Evolutionary conservation across 2,797 vertebrate species (phyloP).

Genomic region (Masticophis lateralis): DNA sequence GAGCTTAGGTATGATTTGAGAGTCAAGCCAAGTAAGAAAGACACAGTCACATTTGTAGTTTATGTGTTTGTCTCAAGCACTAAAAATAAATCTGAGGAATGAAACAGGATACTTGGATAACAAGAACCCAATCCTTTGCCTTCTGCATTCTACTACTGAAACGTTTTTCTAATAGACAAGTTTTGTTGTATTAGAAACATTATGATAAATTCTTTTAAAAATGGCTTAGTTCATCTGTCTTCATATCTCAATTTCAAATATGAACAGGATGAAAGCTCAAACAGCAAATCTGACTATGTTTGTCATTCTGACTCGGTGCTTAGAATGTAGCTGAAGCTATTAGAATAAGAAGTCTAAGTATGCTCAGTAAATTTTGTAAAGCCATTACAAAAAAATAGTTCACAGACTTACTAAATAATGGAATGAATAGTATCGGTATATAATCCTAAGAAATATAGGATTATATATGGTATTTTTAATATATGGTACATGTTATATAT

Average conservation of each 20-base stretch:
- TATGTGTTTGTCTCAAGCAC: not conserved
- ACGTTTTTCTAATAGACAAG: not conserved
- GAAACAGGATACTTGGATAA: not conserved
- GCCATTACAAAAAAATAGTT: not conserved
- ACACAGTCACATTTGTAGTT: not conserved
- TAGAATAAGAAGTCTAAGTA: not conserved
- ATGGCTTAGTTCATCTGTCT: not conserved
- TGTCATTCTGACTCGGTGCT: not conserved
- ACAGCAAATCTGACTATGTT: not conserved
- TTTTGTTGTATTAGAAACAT: not conserved
- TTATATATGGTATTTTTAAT: not conserved
- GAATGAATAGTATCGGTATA: not conserved
- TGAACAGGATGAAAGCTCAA: not conserved
- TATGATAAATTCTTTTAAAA: not conserved
- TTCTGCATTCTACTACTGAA: not conserved
- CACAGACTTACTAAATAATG: not conserved
- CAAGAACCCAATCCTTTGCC: not conserved
- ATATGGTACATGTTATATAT: not conserved
- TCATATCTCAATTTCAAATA: not conserved
- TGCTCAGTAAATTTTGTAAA: not conserved
- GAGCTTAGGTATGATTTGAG: not conserved
- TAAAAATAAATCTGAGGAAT: not conserved
- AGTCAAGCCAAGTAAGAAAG: not conserved
- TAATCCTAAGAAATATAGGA: not conserved
- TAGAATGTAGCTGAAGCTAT: not conserved